Percentiles rank a stretch among this genome's conserved stretches.
Evolutionary conservation across 2,797 vertebrate species (phyloP).

Genomic region (Acipenser ruthenus): DNA sequence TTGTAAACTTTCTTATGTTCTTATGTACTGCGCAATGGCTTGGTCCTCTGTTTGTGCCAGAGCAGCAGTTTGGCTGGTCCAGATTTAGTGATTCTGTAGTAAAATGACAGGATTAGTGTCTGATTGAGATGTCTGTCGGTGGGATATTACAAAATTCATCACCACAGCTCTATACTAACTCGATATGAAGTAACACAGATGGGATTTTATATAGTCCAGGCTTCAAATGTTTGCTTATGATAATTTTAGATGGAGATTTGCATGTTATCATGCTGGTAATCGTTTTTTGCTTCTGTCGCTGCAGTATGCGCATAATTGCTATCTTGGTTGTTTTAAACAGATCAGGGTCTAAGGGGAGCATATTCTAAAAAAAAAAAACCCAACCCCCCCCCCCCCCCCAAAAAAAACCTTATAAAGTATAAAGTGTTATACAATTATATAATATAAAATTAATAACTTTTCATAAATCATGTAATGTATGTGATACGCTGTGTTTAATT

Average conservation of each 20-base stretch:
- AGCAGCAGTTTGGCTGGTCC: conserved; percentile 52
- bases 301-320: conserved; percentile 5
- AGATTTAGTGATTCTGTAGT: conserved; percentile 75
- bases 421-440: no score
- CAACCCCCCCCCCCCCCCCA: no score
- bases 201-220: conserved; percentile 98
- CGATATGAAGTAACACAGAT: conserved; percentile 99
- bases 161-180: conserved; percentile 91
- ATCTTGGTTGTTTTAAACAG: conserved; percentile 3
- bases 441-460: no score
- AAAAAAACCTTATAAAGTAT: no score
- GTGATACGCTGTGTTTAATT: no score
- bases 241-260: conserved; percentile 91
- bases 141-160: conserved; percentile 99
- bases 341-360: no score
- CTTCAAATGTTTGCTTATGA: conserved; percentile 98
- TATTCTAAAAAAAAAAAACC: no score
- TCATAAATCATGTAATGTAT: no score
- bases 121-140: conserved; percentile 99
- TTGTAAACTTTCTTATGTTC: no score
- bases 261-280: conserved; percentile 91
- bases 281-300: conserved; percentile 50
- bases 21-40: conserved; percentile 22
- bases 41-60: conserved; percentile 27
- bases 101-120: conserved; percentile 95